Evolutionary conservation across 1,140 invertebrate species (phyloP), one percentile per base, ranked within the genome.

Genomic region (Belonocnema kinseyi): DNA sequence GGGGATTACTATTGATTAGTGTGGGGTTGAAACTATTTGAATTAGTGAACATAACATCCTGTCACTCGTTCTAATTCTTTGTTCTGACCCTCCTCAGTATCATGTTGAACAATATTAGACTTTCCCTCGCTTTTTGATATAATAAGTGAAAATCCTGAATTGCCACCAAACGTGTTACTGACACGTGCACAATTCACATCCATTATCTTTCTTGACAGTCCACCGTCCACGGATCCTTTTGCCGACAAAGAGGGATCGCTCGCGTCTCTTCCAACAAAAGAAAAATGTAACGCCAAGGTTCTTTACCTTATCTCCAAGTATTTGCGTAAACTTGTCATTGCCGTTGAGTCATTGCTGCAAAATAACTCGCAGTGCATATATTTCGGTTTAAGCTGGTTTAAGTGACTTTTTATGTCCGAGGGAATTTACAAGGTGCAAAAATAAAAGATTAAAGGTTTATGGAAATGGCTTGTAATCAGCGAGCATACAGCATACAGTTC

Each of bases 151-250:
- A 66, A 66, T 66, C 61, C 33, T 16, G 13, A 46, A 66, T 33
- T 66, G 61, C 61, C 61, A 66, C 26, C 61, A n/a, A 40, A 12
- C 61, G 61, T 26, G 56, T 66, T 33, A 14, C 61, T 66, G 16
- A 33, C 61, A 66, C 61, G 61, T 61, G 61, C 61, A 66, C 61
- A 66, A 33, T 61, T 33, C 61, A 66, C 61, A 66, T 66, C 61
- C 61, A 66, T 66, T 66, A 66, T 66, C 61, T 40, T 66, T 66
- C 61, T 66, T 40, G 61, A 66, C 61, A 66, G 26, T 33, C 26
- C 26, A 33, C 26, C 26, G 61, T 66, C 13, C 33, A 46, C 12
- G 21, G 58, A 66, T 66, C 58, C 58, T 26, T 33, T 66, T 19
- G 58, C 58, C 58, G 58, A 66, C 58, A 66, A 66, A 66, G 58